These are phyloP conservation scores for Gnatocerus cornutus DNA, from an alignment of 2,888 invertebrate genomes.

Conservation along the genomic window DNA sequence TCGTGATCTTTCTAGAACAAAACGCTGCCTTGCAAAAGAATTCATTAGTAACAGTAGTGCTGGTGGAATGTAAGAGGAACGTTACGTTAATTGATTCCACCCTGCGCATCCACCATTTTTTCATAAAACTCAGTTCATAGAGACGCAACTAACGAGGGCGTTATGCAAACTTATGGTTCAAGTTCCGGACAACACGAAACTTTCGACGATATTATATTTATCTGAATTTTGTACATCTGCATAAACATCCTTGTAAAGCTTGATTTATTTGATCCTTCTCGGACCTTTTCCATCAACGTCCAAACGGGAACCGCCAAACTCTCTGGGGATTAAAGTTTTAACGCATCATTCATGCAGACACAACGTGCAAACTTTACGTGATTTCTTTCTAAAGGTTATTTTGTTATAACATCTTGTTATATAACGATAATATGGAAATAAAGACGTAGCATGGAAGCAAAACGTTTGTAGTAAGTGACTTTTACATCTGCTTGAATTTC, in stretches of 20 bases:
- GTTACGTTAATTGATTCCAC: no score
- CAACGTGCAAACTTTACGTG: background rate
- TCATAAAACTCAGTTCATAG: no score
- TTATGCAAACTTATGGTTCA: background rate
- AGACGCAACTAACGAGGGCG: no score
- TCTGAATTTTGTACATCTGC: conserved; percentile 4
- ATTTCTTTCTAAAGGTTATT: background rate
- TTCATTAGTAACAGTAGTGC: no score
- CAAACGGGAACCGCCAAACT: background rate
- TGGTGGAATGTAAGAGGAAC: no score
- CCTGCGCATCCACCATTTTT: no score
- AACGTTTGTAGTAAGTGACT: conserved; percentile 16
- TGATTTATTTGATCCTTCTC: conserved; percentile 9
- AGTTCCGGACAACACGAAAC: conserved; percentile 9
- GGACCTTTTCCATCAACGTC: conserved; percentile 12
- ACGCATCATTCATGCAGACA: background rate
- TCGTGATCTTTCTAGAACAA: conserved; percentile 11
- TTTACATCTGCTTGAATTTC: conserved; percentile 25
- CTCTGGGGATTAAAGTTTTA: background rate
- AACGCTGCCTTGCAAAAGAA: background rate
- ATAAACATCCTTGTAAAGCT: conserved; percentile 11
- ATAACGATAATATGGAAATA: conserved; percentile 4
- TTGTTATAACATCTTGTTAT: background rate
- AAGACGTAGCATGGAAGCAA: conserved; percentile 16
- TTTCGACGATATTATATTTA: conserved; percentile 13